phyloP scores from a whole-genome alignment of 2,797 vertebrate species.

The Falco novaeseelandiae region DNA sequence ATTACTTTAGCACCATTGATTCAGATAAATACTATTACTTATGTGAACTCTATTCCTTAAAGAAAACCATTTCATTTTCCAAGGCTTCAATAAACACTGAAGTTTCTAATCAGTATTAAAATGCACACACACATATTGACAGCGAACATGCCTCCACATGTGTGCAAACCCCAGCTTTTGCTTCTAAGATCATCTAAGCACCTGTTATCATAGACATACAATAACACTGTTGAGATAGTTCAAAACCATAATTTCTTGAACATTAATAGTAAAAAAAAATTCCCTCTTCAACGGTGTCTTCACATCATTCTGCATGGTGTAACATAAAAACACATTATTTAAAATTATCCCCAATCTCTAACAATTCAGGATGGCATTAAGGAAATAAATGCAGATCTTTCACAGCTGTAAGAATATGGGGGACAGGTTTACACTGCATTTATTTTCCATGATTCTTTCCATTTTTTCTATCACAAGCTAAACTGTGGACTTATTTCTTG shows the following conservation, averaged over 20 bases:
- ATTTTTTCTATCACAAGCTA: background rate
- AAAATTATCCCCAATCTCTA: background rate
- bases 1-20: background rate
- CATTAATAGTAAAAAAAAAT: background rate
- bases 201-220: background rate
- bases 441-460: background rate
- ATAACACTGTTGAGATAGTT: background rate
- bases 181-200: background rate
- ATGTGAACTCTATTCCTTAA: background rate
- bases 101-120: background rate
- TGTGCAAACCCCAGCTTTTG: background rate
- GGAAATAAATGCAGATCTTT: background rate
- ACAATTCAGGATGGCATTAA: background rate
- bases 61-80: background rate
- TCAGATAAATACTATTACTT: background rate
- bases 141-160: fast-evolving
- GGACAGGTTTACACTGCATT: background rate
- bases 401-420: background rate
- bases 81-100: background rate
- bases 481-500: slow-evolving; percentile 41
- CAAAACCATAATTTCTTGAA: background rate
- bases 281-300: background rate
- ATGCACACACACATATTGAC: background rate
- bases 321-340: background rate
- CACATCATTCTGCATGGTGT: background rate